Evolutionary conservation across 2,888 invertebrate species (phyloP).

Genomic region (Apodemia duryi): DNA sequence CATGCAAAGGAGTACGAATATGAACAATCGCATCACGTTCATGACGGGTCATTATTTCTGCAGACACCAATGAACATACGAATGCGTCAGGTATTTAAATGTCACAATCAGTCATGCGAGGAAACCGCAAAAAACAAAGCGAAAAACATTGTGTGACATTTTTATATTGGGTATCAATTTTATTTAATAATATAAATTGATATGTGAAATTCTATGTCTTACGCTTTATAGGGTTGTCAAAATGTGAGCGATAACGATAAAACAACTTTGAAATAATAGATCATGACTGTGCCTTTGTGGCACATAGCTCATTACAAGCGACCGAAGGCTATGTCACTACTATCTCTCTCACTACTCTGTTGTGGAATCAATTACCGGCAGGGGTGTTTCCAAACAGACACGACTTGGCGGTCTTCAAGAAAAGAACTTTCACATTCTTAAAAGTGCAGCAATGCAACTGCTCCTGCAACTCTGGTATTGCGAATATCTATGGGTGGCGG

Average conservation of each 20-base stretch:
- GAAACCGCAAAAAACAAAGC: conserved; percentile 13
- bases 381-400: no score
- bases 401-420: no score
- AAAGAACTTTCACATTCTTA: no score
- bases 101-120: conserved; percentile 13
- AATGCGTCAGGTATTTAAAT: conserved; percentile 8
- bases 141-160: conserved; percentile 15
- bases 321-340: no score
- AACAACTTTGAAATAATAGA: no score
- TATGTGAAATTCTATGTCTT: conserved; percentile 6
- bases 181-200: conserved; percentile 12
- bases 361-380: no score
- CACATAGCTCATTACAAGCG: no score
- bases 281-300: no score
- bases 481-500: no score
- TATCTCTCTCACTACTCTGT: no score
- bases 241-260: neutral
- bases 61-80: neutral
- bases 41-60: conserved; percentile 10
- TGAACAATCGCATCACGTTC: neutral
- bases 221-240: conserved; percentile 1
- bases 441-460: no score
- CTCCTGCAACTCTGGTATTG: no score
- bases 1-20: neutral
- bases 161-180: conserved; percentile 10